Evolutionary conservation across 2,113 vertebrate genomes (phyloP), one percentile per base, ranked within the genome.

Genomic region (Hippoglossus stenolepis): DNA sequence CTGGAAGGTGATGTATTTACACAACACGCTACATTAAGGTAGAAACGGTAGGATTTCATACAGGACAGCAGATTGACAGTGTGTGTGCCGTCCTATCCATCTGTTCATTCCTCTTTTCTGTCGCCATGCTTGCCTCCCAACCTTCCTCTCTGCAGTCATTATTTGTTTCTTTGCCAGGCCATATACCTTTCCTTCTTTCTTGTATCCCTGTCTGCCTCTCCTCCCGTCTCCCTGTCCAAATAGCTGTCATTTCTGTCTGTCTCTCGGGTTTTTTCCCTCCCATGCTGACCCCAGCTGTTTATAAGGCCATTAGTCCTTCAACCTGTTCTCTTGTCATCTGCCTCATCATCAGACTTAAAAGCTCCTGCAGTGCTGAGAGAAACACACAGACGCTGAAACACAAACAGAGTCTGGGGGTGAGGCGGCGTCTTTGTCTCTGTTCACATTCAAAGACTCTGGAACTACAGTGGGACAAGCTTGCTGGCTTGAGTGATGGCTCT

Each of bases 281-380:
- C 66, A 8, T n/a, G 20, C 51, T n/a, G 51, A 20, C 54, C 54
- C n/a, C 54, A 14, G n/a, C 23, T 79, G 68, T 58, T 80, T 49
- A 66, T 14, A 23, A 38, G 71, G 26, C 65, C 59, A 88, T 85
- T 73, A 80, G 49, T 75, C 43, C 57, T 70, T 53, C 43, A 31
- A 45, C 56, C 47, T 70, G 59, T 72, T 73, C 58, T 79, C 21
- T 64, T 77, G 53, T 77, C 15, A 64, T 47, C 23, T 64, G 60
- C 23, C 35, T 73, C 59, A 62, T 84, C 80, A 66, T 56, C 66
- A 14, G 28, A 40, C 70, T 65, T 45, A 65, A 88, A 85, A 74
- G 69, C 82, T 68, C n/a, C 53, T 28, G 3, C 17, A 45, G 28
- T 60, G 64, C 51, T 68, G 6, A 65, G 21, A 66, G 8, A 47